Evolutionary conservation across 2,888 invertebrate species (phyloP).

Genomic region (Heliconius aoede): DNA sequence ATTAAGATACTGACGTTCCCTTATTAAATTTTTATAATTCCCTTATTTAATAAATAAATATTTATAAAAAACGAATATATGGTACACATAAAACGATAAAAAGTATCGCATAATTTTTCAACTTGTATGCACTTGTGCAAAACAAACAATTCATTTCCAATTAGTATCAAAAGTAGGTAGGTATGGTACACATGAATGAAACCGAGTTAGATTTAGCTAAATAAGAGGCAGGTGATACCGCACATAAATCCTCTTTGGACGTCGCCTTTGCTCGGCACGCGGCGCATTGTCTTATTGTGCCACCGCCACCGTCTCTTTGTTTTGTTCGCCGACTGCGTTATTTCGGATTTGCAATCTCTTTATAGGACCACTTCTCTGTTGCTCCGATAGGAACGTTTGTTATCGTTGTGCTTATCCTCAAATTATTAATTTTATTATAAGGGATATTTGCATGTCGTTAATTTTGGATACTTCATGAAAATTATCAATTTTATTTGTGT

Average conservation of each 20-base stretch:
- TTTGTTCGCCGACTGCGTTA: conserved; percentile 73
- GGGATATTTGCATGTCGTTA: background rate
- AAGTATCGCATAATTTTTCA: background rate
- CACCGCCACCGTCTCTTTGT: conserved; percentile 63
- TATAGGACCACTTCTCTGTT: conserved; percentile 53
- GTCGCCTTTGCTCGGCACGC: conserved; percentile 72
- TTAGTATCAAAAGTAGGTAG: conserved; percentile 16
- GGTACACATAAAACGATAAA: too few species aligned
- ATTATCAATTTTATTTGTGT: background rate
- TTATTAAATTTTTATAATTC: background rate
- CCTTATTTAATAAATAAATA: too few species aligned
- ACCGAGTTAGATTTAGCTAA: conserved; percentile 49
- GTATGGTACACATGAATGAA: conserved; percentile 51
- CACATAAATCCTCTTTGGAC: conserved; percentile 70
- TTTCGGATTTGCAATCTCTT: conserved; percentile 71
- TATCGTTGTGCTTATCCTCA: conserved; percentile 33
- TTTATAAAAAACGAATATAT: background rate
- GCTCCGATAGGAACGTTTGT: conserved; percentile 42
- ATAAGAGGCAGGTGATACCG: conserved; percentile 66
- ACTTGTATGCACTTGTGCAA: background rate
- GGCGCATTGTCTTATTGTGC: conserved; percentile 80
- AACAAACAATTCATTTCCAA: conserved; percentile 41
- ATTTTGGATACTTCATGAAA: background rate
- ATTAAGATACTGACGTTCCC: too few species aligned
- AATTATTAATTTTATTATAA: background rate